Evolutionary conservation across 2,888 invertebrate species (phyloP), one percentile per base, ranked within the genome.

Genomic region (Pegoplata infirma): DNA sequence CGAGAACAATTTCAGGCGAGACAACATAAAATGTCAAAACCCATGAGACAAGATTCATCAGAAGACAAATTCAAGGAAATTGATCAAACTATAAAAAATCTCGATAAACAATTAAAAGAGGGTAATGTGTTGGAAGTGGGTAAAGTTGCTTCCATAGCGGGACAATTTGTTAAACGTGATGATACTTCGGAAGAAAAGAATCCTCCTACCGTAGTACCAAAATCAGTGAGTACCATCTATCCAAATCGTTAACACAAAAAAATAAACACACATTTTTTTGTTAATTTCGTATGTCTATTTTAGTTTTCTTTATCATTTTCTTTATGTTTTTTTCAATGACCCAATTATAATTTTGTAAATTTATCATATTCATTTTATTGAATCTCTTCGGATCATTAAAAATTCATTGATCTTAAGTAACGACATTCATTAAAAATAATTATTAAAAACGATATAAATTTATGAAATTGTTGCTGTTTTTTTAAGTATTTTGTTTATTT

Each of bases 131-230:
- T 94, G 82, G 94, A 94, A 83, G 89, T 90, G 85, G 91, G 94
- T 25, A 95, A 95, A 90, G 97, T 97, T 8, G 96, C 97, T 40
- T 94, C 94, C 69, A 94, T 97, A 90, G 96, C 96, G n/a, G 96
- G 95, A 88, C 92, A 96, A 84, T 92, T 95, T 85, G 88, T 86
- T 2, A 89, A 89, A 76, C 90, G 90, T 85, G 90, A 90, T 28
- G 90, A 89, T 63, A 83, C 85, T 51, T 87, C 87, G 61, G 90
- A 89, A 63, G 89, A 89, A 82, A 88, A 88, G 83, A 85, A 85
- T 74, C 84, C 83, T 49, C 81, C 82, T 80, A 84, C 86, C 76
- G 84, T 86, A 80, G 86, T 85, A 81, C 84, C 86, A 74, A 89
- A 88, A 89, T 87, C 89, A 84, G 90, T 89, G 87, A 92, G 91